phyloP scores from a whole-genome alignment of 1,140 invertebrate species.

The Hirudo medicinalis region DNA sequence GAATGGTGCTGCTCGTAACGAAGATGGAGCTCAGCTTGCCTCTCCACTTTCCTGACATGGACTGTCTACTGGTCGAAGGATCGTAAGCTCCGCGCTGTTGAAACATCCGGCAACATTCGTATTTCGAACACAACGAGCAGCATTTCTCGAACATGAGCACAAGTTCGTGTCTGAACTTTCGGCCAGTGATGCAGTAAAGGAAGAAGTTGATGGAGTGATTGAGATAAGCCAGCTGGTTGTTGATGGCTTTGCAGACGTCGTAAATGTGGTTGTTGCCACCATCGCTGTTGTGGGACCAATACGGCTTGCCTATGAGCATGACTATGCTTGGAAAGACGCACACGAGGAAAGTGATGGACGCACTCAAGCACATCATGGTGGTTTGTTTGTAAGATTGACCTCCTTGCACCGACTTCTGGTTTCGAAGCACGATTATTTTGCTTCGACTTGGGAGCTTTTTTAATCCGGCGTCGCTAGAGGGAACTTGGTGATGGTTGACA shows the following conservation, averaged over 20 bases:
- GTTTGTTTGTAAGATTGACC: slow-evolving; percentile 16
- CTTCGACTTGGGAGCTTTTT: not conserved
- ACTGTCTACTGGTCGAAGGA: not conserved
- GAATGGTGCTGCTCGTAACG: not conserved
- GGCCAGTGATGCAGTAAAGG: slow-evolving; percentile 26
- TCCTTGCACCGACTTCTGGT: too few relatives aligned
- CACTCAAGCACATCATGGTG: slow-evolving; percentile 21
- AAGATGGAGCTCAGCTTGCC: not conserved
- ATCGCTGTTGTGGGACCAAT: slow-evolving; percentile 15
- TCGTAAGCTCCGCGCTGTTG: not conserved
- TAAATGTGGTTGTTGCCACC: slow-evolving; percentile 13
- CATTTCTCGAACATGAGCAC: slow-evolving; percentile 13
- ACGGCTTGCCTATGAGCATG: slow-evolving; percentile 22
- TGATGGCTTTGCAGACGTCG: slow-evolving; percentile 20
- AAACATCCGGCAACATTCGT: not conserved
- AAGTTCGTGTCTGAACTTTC: slow-evolving; percentile 25
- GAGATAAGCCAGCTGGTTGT: slow-evolving; percentile 23
- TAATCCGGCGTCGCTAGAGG: not conserved
- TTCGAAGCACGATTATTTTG: too few relatives aligned
- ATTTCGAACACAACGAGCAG: not conserved
- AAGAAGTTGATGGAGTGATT: slow-evolving; percentile 29
- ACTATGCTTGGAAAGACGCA: slow-evolving; percentile 24
- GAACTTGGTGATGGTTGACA: not conserved
- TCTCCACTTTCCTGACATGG: not conserved
- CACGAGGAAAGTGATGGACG: slow-evolving; percentile 22